Evolutionary conservation across 2,113 vertebrate species (phyloP), one percentile per base, ranked within the genome.

Genomic region (Microtus oregoni): DNA sequence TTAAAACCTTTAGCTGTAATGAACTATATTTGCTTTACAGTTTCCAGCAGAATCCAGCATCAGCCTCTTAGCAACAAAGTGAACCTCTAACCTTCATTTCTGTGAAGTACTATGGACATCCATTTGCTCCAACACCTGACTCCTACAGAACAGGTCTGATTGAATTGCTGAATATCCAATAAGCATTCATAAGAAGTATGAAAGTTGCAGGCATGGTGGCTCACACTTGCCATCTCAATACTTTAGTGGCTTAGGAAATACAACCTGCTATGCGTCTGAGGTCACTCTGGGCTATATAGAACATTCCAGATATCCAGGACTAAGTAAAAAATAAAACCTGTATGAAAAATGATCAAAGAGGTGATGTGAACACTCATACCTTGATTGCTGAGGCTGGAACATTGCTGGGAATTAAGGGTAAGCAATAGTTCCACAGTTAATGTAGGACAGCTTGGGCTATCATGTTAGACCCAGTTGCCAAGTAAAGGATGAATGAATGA

Each of bases 131-230:
- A 73, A 65, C 8, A 89, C 30, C 28, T 20, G 52, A 30, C 14
- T 15, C 0, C 22, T 14, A 14, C 0, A 19, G 11, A 22, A 1
- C 67, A 20, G 12, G 26, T 67, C 20, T 41, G 0, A 19, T 13
- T 0, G 26, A 85, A 22, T 2, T 7, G 7, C 15, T 89, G 32
- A 35, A 0, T 76, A 4, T 87, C 32, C 68, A 55, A 52, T 15
- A 15, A 8, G 4, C 35, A 3, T 15, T 89, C 47, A 6, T 52
- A 44, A 76, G 15, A 50, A 44, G 13, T 47, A 32, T 0, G 26
- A 90, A 91, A 41, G 1, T 20, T 65, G 24, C 22, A 28, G 13
- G 61, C 8, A 0, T 65, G 38, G 26, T 85, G 82, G 5, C 38
- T 85, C 38, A 65, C 22, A 28, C n/a, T n/a, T 83, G n/a, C 3